Percentiles rank a stretch among this genome's conserved stretches.
Conservation (phyloP, 92 coral and sea anemone genomes). For the Parazoanthus swiftii region DNA sequence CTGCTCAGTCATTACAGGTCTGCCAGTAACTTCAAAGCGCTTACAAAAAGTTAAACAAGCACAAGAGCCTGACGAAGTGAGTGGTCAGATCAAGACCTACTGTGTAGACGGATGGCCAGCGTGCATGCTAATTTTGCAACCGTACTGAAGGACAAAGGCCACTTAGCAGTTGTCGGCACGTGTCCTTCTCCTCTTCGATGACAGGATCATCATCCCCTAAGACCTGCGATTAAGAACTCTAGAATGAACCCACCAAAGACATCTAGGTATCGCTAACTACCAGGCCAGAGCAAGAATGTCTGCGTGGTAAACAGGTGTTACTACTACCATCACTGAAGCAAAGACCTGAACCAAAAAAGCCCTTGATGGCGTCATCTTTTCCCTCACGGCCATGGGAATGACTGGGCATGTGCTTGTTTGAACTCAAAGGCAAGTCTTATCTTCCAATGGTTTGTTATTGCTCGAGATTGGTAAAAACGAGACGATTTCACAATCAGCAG, state of each 20-base stretch:
- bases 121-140: constrained; percentile 43
- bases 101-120: constrained; percentile 37
- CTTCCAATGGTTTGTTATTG: constrained; percentile 46
- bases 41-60: constrained; percentile 53
- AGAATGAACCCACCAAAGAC: no score
- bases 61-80: constrained; percentile 64
- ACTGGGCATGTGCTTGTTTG: constrained; percentile 40
- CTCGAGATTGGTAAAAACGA: constrained; percentile 61
- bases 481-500: constrained; percentile 22
- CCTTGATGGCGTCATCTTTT: constrained; percentile 58
- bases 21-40: constrained; percentile 54
- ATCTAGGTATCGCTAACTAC: not conserved
- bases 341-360: constrained; percentile 56
- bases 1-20: constrained; percentile 32
- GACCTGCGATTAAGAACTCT: no score
- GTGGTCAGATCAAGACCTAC: constrained; percentile 34
- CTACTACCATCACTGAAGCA: constrained; percentile 45
- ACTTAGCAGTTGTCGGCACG: constrained; percentile 54
- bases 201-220: no score
- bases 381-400: constrained; percentile 60
- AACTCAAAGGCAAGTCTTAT: constrained; percentile 36
- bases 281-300: constrained; percentile 65
- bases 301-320: constrained; percentile 63
- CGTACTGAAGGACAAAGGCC: constrained; percentile 60
- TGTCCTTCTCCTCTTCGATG: no score